phyloP scores from a whole-genome alignment of 2,888 invertebrate genomes.

The Prosopocoilus inquinatus region DNA sequence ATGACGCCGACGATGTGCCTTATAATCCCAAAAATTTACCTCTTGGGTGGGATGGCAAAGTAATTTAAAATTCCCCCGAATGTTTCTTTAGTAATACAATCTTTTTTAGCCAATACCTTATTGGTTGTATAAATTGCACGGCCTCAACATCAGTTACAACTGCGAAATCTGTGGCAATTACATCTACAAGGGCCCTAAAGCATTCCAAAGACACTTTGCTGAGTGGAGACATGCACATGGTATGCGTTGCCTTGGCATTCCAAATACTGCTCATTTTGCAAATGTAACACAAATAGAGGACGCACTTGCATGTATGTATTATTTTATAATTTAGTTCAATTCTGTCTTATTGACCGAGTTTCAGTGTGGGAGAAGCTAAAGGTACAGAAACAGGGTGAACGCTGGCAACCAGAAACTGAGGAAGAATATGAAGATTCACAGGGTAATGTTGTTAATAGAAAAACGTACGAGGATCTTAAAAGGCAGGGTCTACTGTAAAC shows the following conservation, averaged over 20 bases:
- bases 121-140: conserved; percentile 98
- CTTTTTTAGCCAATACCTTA: conserved; percentile 72
- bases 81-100: neutral
- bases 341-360: conserved; percentile 38
- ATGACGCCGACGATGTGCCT: conserved; percentile 91
- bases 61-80: conserved; percentile 36
- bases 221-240: conserved; percentile 89
- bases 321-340: neutral
- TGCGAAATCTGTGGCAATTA: conserved; percentile 99
- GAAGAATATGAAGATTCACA: conserved; percentile 99
- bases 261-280: conserved; percentile 99
- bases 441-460: conserved; percentile 98
- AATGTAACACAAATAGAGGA: conserved; percentile 99
- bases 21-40: conserved; percentile 99
- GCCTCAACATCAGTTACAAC: conserved; percentile 96
- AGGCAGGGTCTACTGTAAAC: conserved; percentile 89
- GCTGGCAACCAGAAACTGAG: conserved; percentile 95
- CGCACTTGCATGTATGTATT: conserved; percentile 80
- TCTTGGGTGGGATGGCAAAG: conserved; percentile 98
- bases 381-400: conserved; percentile 89
- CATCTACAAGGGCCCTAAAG: conserved; percentile 98
- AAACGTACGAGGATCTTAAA: conserved; percentile 98
- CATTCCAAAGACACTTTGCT: conserved; percentile 98
- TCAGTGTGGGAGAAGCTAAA: conserved; percentile 97
- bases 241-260: conserved; percentile 98